Percentiles rank a stretch among this genome's conserved stretches.
Conservation (phyloP, 2,113 vertebrate species). For the Hoplias malabaricus region DNA sequence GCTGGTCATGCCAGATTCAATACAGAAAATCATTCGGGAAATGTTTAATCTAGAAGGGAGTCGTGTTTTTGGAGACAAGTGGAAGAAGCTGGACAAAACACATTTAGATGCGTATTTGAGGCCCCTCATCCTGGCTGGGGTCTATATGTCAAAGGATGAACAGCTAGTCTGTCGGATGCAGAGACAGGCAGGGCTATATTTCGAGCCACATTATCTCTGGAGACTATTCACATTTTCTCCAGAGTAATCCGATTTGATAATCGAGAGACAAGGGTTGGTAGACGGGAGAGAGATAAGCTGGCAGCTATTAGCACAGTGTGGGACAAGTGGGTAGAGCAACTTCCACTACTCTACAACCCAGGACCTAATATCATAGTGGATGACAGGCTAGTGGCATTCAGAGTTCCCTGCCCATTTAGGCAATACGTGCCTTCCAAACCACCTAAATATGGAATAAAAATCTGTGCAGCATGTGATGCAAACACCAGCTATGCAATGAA, state of each 20-base stretch:
- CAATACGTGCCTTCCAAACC: not conserved
- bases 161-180: slow-evolving; percentile 15
- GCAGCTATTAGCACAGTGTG: slow-evolving; percentile 14
- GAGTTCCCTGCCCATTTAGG: not conserved
- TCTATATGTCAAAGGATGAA: too few species aligned
- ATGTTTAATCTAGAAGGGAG: too few species aligned
- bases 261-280: slow-evolving; percentile 13
- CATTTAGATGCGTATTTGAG: too few species aligned
- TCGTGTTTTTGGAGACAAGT: too few species aligned
- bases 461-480: not conserved
- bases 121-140: too few species aligned
- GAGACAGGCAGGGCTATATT: slow-evolving; percentile 23
- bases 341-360: not conserved
- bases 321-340: not conserved
- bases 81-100: too few species aligned
- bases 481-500: not conserved
- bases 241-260: slow-evolving; percentile 27
- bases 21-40: too few species aligned
- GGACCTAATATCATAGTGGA: not conserved
- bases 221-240: not conserved
- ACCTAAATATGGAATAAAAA: not conserved
- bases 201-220: not conserved
- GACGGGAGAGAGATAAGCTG: slow-evolving; percentile 31
- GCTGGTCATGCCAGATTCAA: too few species aligned
- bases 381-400: not conserved